Evolutionary conservation across 2,888 invertebrate species (phyloP), one percentile per base, ranked within the genome.

Genomic region (Apodemia zela): DNA sequence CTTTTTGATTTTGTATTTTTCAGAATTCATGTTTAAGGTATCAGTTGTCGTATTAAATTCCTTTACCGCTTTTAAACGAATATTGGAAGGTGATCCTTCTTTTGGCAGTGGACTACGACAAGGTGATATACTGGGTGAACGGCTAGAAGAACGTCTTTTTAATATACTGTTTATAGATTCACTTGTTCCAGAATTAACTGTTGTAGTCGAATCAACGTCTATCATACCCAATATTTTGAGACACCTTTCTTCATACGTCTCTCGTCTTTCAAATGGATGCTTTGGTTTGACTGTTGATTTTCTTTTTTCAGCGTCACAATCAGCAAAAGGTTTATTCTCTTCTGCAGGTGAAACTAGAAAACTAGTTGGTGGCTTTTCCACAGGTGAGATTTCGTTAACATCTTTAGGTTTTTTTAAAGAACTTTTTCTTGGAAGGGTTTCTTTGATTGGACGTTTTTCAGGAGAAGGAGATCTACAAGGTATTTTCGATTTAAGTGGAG

Each of bases 241-340:
- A 70, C 95, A 95, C 42, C 95, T 89, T 78, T 95, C 95, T 79
- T 95, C 95, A 68, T 95, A 95, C 1, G 95, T 95, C 80, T 95
- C 95, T 47, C 94, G 93, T 71, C 95, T 89, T 68, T 93, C 93
- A 45, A 93, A 79, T 1, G 94, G 93, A 49, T 94, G 93, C 70
- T 93, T 94, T 29, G 85, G 75, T 70, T 93, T 93, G 0, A 86
- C 77, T 8, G 79, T 77, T 38, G 73, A 4, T 69, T 67, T 63
- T 85, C 81, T 73, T 87, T 86, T 58, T 83, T 85, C 0, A 3
- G 80, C 68, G 68, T 80, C 81, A 62, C 81, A 78, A 60, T 74
- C 74, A 25, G 72, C 69, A 13, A 78, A 70, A 38, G 78, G 72
- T 68, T 77, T 78, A 21, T 70, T 72, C 66, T 87, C 85, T 7